Evolutionary conservation across 1,140 invertebrate species (phyloP), one percentile per base, ranked within the genome.

Genomic region (Papilio helenus): DNA sequence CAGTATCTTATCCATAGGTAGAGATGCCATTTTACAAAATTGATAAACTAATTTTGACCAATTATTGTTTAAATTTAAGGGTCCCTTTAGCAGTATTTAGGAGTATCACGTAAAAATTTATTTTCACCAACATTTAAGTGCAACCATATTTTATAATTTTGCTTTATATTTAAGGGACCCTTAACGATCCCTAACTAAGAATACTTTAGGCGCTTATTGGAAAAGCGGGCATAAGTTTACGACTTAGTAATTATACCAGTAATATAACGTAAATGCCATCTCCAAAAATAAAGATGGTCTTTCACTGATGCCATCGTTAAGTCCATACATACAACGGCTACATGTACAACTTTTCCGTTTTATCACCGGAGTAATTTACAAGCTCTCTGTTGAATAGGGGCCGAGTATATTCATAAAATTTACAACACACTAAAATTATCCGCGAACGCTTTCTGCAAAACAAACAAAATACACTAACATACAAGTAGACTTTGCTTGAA

Each of bases 381-480:
- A 68, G 26, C 61, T 68, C 61, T 26, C 61, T 68, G 61, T 68
- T 12, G 61, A 26, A 74, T 44, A 42, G 72, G 39, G 23, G 14
- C 44, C 10, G 44, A n/a, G 39, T 74, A 74, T 74, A 49, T 74
- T 74, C 44, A 49, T 74, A 49, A 74, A 49, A 49, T 74, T 74
- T 74, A 74, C 72, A 26, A 74, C 42, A 26, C 44, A 74, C 72
- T 49, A 23, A 74, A 74, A 29, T 74, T 49, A 74, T 74, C n/a
- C 72, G 20, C 72, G 44, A 74, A 26, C 44, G 44, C 44, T 51
- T 49, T 49, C 10, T 51, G 20, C 72, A 26, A 74, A 26, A 74
- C 72, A 74, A 49, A 51, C 72, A 44, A 74, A 51, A 49, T 74
- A 26, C 23, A 65, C 61, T 23, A 26, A 29, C 23, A 65, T 26